These are phyloP conservation scores for Druon quercuslanigerum DNA, from an alignment of 1,140 invertebrate genomes.

Conservation along the genomic window DNA sequence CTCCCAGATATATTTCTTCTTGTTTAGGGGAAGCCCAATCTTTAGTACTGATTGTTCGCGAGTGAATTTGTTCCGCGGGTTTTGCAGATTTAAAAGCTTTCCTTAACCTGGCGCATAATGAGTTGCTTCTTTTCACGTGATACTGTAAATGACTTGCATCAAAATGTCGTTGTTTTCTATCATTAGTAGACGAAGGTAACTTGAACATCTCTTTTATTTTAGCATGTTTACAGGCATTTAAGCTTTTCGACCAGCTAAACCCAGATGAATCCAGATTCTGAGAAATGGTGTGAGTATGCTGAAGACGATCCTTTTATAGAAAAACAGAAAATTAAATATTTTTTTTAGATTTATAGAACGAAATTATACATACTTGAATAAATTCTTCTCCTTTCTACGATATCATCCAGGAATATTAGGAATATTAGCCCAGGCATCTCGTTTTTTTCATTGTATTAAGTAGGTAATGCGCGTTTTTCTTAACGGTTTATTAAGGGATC, in stretches of 20 bases:
- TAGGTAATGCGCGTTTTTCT: too few species aligned
- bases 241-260: not conserved
- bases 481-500: too few species aligned
- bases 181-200: not conserved
- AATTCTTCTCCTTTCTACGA: too few species aligned
- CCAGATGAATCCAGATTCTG: not conserved
- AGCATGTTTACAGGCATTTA: not conserved
- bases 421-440: too few species aligned
- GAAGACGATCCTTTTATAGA: not conserved
- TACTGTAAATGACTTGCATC: not conserved
- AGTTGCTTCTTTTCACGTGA: not conserved
- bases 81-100: not conserved
- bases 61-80: not conserved
- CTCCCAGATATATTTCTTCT: conserved; percentile 67
- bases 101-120: not conserved
- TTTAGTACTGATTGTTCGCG: not conserved
- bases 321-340: not conserved
- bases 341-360: too few species aligned
- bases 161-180: not conserved
- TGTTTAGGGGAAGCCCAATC: conserved; percentile 29
- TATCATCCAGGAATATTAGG: too few species aligned
- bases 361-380: too few species aligned
- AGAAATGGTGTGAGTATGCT: not conserved
- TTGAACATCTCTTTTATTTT: too few species aligned
- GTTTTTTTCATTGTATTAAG: too few species aligned